Evolutionary conservation across 2,888 invertebrate genomes (phyloP), one percentile per base, ranked within the genome.

Genomic region (Tenthredo distinguenda): DNA sequence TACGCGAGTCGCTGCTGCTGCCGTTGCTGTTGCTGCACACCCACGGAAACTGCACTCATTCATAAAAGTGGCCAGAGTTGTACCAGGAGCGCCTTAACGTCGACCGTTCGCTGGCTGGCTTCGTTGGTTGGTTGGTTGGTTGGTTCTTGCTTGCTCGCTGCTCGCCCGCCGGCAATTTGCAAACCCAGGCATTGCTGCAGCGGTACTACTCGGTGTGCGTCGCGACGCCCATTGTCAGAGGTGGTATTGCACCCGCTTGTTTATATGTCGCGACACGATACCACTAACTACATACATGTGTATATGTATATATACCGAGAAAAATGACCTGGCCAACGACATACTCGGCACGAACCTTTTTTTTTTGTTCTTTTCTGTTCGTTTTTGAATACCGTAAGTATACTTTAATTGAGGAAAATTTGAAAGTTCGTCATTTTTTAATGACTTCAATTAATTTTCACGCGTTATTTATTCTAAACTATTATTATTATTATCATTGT

Each of bases 41-140:
- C 91, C 90, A 91, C 91, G 88, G 90, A 90, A 89, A 90, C 90
- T 90, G 90, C 91, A 91, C 91, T 90, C 91, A 91, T 91, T 91
- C 91, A 91, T 91, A 91, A 91, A 91, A 91, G 91, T 91, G 87
- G 90, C 88, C 87, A 85, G 88, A 87, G 89, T 88, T 89, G 87
- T 90, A 88, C 87, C 81, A 55, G 85, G 68, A 85, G 72, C 77
- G 85, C 85, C 71, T 65, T 37, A 47, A 68, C 81, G 40, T 65
- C 40, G 68, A 43, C 15, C 40, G 40, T 34, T 62, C n/a, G 81
- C 62, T 21, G 6, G 81, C 81, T 68, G 21, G 18, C 26, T 26
- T 26, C 26, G 26, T 26, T 26, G 26, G 26, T 26, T 37, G 5
- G 34, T 37, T 21, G n/a, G 26, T 6, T 37, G 6, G 74, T 1